Evolutionary conservation across 2,113 vertebrate species (phyloP).

Genomic region (Rhinoderma darwinii): DNA sequence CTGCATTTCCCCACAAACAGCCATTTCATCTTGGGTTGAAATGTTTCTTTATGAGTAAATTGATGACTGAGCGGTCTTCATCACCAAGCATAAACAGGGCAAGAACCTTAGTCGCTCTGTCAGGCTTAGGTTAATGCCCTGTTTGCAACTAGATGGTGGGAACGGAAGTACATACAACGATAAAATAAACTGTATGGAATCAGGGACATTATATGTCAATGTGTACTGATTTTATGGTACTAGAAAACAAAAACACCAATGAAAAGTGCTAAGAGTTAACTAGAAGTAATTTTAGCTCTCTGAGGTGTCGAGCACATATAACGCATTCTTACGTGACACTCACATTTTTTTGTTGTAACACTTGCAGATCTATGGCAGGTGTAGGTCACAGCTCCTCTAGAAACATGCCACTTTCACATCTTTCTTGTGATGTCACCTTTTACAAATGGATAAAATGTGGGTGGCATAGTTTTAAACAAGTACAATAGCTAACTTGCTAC

Average conservation of each 20-base stretch:
- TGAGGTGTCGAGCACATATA: neutral
- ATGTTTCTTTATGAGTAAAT: no score
- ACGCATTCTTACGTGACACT: neutral
- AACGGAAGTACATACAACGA: no score
- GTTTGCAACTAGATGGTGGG: no score
- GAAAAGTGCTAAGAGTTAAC: neutral
- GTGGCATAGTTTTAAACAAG: constrained; percentile 3
- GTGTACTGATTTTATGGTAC: neutral
- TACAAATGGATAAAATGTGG: constrained; percentile 34
- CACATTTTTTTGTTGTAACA: constrained; percentile 40
- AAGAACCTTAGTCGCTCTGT: no score
- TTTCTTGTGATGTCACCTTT: constrained; percentile 45
- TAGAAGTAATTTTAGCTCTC: neutral
- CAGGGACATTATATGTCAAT: neutral
- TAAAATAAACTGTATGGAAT: no score
- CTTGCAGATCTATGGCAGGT: constrained; percentile 17
- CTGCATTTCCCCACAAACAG: no score
- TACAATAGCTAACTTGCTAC: neutral
- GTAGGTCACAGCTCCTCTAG: constrained; percentile 35
- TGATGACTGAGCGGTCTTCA: no score
- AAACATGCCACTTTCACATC: constrained; percentile 37
- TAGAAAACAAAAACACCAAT: neutral
- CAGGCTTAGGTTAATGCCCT: no score
- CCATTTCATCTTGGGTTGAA: no score
- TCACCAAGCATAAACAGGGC: no score